Evolutionary conservation across 2,113 vertebrate genomes (phyloP).

Genomic region (Pogona vitticeps): DNA sequence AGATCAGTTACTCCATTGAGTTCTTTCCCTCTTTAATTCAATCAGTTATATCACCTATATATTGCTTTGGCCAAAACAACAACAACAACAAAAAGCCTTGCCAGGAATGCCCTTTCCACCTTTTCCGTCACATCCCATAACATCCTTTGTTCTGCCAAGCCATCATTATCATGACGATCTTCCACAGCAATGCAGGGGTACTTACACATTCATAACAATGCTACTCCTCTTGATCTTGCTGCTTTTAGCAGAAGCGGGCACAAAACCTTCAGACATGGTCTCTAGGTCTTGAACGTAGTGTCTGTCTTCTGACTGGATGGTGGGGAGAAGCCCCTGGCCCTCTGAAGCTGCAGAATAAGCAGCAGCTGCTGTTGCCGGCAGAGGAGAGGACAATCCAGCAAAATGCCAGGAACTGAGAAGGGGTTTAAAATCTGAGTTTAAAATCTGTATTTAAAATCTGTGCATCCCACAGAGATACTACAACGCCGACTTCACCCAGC

Average conservation of each 20-base stretch:
- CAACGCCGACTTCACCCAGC: neutral
- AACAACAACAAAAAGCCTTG: neutral
- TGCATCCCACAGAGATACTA: neutral
- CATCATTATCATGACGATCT: neutral
- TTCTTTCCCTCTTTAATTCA: too few species aligned
- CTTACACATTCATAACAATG: neutral
- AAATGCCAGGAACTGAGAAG: neutral
- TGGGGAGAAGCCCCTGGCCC: neutral
- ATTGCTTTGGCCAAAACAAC: too few species aligned
- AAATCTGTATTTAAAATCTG: neutral
- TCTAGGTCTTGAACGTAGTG: neutral
- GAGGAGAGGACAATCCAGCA: neutral
- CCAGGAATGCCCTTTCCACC: neutral
- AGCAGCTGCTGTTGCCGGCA: conserved; percentile 13
- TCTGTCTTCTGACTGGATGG: neutral
- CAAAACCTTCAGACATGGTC: neutral
- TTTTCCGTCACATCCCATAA: neutral
- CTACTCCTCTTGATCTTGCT: neutral
- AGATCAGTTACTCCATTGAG: too few species aligned
- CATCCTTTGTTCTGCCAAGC: neutral
- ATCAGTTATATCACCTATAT: too few species aligned
- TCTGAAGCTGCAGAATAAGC: neutral
- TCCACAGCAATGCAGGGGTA: neutral
- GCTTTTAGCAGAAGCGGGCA: neutral
- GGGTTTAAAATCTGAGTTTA: neutral